These are phyloP conservation scores for Drosophila santomea DNA, from an alignment of 1,140 invertebrate species.

Conservation along the genomic window DNA sequence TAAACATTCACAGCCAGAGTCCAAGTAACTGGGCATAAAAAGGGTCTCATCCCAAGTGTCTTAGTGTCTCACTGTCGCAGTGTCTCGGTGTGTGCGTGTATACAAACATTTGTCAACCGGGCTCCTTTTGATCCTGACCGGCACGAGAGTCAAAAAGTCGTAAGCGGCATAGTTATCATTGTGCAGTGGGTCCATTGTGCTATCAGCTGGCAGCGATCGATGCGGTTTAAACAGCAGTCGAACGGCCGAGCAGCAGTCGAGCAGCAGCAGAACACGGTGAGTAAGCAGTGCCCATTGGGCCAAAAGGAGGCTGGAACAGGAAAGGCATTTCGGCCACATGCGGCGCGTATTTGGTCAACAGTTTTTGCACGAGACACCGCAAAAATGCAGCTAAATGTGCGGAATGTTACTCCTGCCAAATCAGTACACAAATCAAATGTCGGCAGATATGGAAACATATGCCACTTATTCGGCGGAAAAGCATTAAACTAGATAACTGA, in stretches of 20 bases:
- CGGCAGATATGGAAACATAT: conserved; percentile 41
- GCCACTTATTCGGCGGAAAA: conserved; percentile 18
- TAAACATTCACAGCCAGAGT: conserved; percentile 66
- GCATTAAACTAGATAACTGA: conserved; percentile 6
- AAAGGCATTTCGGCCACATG: conserved; percentile 59
- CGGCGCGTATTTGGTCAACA: conserved; percentile 74
- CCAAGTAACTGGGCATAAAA: conserved; percentile 30
- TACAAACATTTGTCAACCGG: conserved; percentile 80
- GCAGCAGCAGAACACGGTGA: conserved; percentile 31
- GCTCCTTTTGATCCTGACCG: conserved; percentile 77
- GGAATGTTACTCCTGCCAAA: conserved; percentile 30
- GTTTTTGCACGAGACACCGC: conserved; percentile 67
- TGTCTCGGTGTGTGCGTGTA: conserved; percentile 48
- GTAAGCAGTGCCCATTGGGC: conserved; percentile 38
- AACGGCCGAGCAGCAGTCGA: conserved; percentile 48
- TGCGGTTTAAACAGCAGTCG: conserved; percentile 71
- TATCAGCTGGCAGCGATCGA: conserved; percentile 80
- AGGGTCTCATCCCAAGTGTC: conserved; percentile 48
- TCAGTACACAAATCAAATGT: conserved; percentile 49
- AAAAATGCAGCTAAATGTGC: conserved; percentile 57
- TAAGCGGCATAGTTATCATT: conserved; percentile 81
- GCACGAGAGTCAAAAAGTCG: conserved; percentile 69
- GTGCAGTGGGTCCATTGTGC: conserved; percentile 67
- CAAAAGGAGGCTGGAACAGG: conserved; percentile 6
- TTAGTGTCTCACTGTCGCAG: no score